Percentiles rank a stretch among this genome's conserved stretches.
These are phyloP conservation scores for Varecia variegata DNA, from an alignment of 2,797 vertebrate genomes.

Conservation along the genomic window DNA sequence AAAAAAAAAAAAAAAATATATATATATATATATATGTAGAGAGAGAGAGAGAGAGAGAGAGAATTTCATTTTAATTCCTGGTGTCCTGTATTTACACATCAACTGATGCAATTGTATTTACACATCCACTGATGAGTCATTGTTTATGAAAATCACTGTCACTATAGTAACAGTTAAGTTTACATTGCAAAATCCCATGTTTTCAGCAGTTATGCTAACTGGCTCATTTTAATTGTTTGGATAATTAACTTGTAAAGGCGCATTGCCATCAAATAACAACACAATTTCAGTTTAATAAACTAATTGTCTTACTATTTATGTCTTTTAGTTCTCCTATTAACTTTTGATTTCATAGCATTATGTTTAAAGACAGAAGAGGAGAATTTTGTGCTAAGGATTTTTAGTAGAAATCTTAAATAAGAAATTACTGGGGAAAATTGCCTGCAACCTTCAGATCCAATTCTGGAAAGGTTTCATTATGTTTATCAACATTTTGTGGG, in stretches of 20 bases:
- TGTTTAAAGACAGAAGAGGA: background rate
- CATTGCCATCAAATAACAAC: background rate
- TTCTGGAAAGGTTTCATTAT: background rate
- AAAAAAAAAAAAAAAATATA: too few relatives aligned
- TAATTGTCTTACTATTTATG: background rate
- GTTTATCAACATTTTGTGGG: background rate
- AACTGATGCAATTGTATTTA: background rate
- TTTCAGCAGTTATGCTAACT: background rate
- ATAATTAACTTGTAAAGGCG: background rate
- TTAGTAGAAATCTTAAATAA: background rate
- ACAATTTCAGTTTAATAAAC: background rate
- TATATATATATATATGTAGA: too few relatives aligned
- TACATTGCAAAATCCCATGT: background rate
- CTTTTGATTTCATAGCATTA: background rate
- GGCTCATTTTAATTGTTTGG: background rate
- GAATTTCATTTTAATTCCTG: background rate
- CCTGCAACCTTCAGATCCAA: background rate
- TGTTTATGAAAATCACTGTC: background rate
- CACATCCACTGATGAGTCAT: background rate
- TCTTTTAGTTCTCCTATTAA: background rate
- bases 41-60: too few relatives aligned
- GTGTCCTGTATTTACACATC: background rate
- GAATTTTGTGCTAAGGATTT: background rate
- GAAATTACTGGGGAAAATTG: background rate
- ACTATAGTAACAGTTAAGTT: background rate